Base-by-base conservation (phyloP, 1,140 invertebrate genomes). In the Bombyx mandarina region DNA sequence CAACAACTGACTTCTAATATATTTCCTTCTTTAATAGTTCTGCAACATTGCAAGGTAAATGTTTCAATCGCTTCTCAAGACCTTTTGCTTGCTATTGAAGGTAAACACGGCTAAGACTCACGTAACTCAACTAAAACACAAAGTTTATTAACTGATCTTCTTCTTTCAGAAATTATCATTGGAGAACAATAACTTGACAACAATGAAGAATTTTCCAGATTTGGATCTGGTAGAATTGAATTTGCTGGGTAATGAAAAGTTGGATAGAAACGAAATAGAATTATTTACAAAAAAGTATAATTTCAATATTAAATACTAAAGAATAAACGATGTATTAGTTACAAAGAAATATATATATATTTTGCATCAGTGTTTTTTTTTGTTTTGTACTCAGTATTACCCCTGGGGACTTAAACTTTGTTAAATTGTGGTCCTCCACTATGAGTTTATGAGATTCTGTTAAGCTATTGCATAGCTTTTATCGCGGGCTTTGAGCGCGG, bases 21-120 rank as follows among this genome's bases (percentile, higher is more conserved):
- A 43, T 62, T 86, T 42, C 73, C 80, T 52, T 73, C 66, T 9
- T 62, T 86, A 54, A 52, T 68, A 45, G 69, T 79, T 54, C 66
- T 86, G 43, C 78, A 82, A 62, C 69, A 84, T 64, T 86, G 83
- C 60, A 80, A 82, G 77, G 81, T 86, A 63, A 69, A 52, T 60
- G 26, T 18, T 18, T 18, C 12, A 18, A 18, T 18, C 12, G 12
- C 12, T 18, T 35, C 26, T 35, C 26, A 35, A 35, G 5, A 47
- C 12, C 9, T 47, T 46, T 54, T 55, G 9, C 10, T 47, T 35
- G 10, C 22, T 26, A n/a, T 12, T 45, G 44, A 8, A 45, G 26
- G 22, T 12, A 22, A 8, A 51, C 50, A 53, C 42, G 26, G 26
- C 48, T 50, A 35, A 35, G 26, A 35, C 26, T 5, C 26, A 35